Conservation (phyloP, 2,888 invertebrate genomes). For the Pheosia tremula region DNA sequence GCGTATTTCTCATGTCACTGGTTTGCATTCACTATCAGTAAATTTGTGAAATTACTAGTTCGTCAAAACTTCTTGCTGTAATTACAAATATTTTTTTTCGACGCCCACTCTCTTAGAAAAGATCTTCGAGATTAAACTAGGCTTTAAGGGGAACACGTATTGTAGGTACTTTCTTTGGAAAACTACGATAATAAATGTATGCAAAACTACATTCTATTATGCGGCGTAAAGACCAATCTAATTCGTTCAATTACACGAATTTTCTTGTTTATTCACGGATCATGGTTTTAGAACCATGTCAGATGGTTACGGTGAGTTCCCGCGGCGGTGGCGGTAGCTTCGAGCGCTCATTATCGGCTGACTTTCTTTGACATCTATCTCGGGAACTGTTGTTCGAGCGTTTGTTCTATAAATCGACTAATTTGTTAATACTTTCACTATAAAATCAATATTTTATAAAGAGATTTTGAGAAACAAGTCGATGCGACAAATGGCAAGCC, state of each 20-base stretch:
- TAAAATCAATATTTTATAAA: background rate
- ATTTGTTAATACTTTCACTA: background rate
- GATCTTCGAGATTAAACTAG: background rate
- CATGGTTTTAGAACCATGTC: constrained; percentile 32
- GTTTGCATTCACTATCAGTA: background rate
- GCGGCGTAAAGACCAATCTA: constrained; percentile 12
- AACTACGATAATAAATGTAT: too few relatives aligned
- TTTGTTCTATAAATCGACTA: background rate
- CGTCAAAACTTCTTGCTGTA: too few relatives aligned
- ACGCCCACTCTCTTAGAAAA: too few relatives aligned
- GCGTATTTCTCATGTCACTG: background rate
- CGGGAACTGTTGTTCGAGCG: background rate
- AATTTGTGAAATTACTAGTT: constrained; percentile 8
- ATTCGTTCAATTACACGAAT: constrained; percentile 23
- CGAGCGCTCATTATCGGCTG: constrained; percentile 12
- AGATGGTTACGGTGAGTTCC: constrained; percentile 27
- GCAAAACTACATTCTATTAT: background rate
- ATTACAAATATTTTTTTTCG: too few relatives aligned
- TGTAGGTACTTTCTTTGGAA: too few relatives aligned
- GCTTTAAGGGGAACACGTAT: background rate
- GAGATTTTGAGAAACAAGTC: too few relatives aligned
- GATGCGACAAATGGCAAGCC: too few relatives aligned
- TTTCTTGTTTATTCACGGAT: constrained; percentile 22
- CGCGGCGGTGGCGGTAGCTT: constrained; percentile 1
- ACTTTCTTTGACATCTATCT: constrained; percentile 36